Evolutionary conservation across 2,888 invertebrate species (phyloP).

Genomic region (Xanthorhoe spadicearia): DNA sequence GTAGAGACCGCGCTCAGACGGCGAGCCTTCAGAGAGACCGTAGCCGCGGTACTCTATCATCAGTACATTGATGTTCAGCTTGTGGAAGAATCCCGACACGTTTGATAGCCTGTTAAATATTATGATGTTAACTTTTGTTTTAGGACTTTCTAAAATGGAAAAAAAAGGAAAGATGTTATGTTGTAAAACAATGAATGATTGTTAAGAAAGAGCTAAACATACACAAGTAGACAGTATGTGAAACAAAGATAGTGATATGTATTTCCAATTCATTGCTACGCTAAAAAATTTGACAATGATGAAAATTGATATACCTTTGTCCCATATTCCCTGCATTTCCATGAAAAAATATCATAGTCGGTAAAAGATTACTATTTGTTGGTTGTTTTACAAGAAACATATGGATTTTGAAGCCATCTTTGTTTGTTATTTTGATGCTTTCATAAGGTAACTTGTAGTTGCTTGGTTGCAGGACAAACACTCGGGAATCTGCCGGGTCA

Average conservation of each 20-base stretch:
- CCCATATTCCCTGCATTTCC: conserved; percentile 99
- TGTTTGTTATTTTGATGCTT: conserved; percentile 88
- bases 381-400: conserved; percentile 92
- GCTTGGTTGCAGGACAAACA: conserved; percentile 94
- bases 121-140: too few relatives aligned
- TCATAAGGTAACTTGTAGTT: conserved; percentile 94
- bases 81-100: conserved; percentile 93
- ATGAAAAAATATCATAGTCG: conserved; percentile 96
- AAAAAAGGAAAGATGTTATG: too few relatives aligned
- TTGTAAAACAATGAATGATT: too few relatives aligned
- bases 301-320: conserved; percentile 86
- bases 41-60: conserved; percentile 98
- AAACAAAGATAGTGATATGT: too few relatives aligned
- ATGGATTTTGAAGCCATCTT: conserved; percentile 91
- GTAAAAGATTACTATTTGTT: conserved; percentile 87
- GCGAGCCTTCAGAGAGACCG: conserved; percentile 94
- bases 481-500: conserved; percentile 93
- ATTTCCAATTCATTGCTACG: too few relatives aligned
- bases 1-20: conserved; percentile 94
- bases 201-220: too few relatives aligned
- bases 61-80: conserved; percentile 93
- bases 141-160: too few relatives aligned
- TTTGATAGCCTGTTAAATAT: conserved; percentile 88
- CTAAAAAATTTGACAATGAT: too few relatives aligned
- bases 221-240: too few relatives aligned